Percentiles rank a stretch among this genome's conserved stretches.
phyloP scores from a whole-genome alignment of 1,140 invertebrate genomes.

The Aphaenogaster rudis region DNA sequence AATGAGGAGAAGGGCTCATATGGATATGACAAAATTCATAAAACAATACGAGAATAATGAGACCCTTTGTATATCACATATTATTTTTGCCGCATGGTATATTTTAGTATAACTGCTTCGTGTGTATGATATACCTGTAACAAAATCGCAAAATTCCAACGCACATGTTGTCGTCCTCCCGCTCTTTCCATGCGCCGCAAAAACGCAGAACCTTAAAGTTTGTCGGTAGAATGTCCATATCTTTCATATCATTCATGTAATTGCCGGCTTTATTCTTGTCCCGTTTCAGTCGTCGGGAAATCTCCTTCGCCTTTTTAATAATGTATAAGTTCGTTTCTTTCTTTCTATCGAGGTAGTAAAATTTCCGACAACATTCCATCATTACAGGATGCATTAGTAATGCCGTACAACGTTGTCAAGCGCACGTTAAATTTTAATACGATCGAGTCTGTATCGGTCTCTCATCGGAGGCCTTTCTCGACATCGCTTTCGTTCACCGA shows the following conservation, averaged over 20 bases:
- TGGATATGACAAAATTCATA: neutral
- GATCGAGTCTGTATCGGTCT: neutral
- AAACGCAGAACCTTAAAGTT: constrained; percentile 45
- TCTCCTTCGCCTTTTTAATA: constrained; percentile 14
- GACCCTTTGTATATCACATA: no score
- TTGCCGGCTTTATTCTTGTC: neutral
- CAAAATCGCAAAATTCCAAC: neutral
- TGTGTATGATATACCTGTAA: constrained; percentile 1
- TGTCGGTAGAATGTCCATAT: constrained; percentile 37
- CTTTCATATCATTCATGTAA: neutral
- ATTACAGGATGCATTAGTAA: constrained; percentile 16
- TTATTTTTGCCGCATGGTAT: no score
- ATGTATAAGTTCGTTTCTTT: neutral
- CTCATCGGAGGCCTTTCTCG: neutral
- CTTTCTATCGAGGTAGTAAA: neutral
- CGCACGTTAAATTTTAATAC: constrained; percentile 37
- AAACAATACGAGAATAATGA: neutral
- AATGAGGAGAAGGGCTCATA: no score
- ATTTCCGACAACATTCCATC: neutral
- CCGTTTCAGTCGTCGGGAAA: neutral
- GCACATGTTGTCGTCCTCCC: neutral
- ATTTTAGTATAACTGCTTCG: neutral
- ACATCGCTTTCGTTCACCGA: neutral
- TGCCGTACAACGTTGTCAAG: neutral
- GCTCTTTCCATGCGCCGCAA: constrained; percentile 40